Conservation (phyloP, 1,140 invertebrate species). For the Saccostrea glomerata region DNA sequence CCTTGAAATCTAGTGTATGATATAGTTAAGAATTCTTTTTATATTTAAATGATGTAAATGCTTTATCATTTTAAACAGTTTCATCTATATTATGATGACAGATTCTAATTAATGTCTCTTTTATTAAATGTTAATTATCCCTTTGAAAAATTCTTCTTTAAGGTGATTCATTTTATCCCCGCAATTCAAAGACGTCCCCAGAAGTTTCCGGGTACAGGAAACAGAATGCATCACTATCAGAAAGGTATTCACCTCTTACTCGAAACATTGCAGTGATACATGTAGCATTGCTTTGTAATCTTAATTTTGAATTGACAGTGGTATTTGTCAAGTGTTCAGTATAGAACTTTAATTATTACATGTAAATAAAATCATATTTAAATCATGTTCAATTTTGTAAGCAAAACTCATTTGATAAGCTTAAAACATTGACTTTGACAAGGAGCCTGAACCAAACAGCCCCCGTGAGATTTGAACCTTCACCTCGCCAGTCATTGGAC, state of each 20-base stretch:
- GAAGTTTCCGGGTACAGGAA: conserved; percentile 41
- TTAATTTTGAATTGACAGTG: too few species aligned
- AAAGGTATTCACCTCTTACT: not conserved
- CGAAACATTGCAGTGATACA: too few species aligned
- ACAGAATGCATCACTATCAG: not conserved
- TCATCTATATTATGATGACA: not conserved
- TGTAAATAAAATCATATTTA: too few species aligned
- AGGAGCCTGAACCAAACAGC: conserved; percentile 54
- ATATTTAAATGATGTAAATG: too few species aligned
- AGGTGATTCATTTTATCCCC: conserved; percentile 48
- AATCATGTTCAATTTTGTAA: too few species aligned
- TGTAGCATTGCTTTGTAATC: too few species aligned
- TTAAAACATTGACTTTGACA: not conserved
- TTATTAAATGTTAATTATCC: not conserved
- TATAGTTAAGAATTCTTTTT: too few species aligned
- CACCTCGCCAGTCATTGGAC: conserved; percentile 40
- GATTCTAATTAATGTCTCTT: not conserved
- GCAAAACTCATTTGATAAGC: too few species aligned
- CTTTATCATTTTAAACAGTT: not conserved
- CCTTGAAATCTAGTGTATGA: too few species aligned
- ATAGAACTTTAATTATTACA: too few species aligned
- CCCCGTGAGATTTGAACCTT: conserved; percentile 49
- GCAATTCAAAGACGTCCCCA: conserved; percentile 47
- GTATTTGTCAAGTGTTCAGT: too few species aligned
- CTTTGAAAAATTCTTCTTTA: not conserved